Conservation (phyloP, 2,888 invertebrate species). For the Dryobotodes eremita region DNA sequence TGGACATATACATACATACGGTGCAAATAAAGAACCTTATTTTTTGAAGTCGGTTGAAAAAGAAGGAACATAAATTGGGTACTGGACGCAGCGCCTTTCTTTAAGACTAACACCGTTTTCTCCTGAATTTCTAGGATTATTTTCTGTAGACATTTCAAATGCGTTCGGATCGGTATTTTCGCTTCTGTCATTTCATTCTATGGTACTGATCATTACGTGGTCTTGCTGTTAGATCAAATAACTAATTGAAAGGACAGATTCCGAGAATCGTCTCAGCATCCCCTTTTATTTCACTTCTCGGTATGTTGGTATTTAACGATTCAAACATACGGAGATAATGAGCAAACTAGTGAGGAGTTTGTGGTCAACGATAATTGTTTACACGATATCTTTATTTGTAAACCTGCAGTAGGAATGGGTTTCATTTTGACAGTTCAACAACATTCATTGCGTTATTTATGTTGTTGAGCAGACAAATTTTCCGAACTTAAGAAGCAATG, state of each 20-base stretch:
- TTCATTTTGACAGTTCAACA: too few species aligned
- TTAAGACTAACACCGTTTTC: too few species aligned
- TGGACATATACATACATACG: not conserved
- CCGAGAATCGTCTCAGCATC: not conserved
- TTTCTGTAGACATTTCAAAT: not conserved
- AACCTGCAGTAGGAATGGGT: too few species aligned
- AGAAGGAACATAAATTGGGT: too few species aligned
- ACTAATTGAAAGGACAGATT: not conserved
- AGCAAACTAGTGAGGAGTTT: not conserved
- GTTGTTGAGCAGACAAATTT: too few species aligned
- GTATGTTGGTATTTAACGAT: not conserved
- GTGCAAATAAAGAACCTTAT: too few species aligned
- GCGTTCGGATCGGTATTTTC: not conserved
- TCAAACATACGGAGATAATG: not conserved
- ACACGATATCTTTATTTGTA: not conserved
- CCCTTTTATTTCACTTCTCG: not conserved
- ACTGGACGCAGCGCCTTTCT: not conserved
- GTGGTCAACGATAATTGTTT: not conserved
- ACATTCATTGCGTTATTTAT: too few species aligned
- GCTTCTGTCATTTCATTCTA: not conserved
- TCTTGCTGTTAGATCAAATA: not conserved
- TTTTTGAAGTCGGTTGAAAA: not conserved
- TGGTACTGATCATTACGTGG: not conserved
- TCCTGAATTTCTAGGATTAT: not conserved
- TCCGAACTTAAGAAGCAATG: too few species aligned